Base-by-base conservation (phyloP, 2,797 vertebrate species). In the Podarcis lilfordi region DNA sequence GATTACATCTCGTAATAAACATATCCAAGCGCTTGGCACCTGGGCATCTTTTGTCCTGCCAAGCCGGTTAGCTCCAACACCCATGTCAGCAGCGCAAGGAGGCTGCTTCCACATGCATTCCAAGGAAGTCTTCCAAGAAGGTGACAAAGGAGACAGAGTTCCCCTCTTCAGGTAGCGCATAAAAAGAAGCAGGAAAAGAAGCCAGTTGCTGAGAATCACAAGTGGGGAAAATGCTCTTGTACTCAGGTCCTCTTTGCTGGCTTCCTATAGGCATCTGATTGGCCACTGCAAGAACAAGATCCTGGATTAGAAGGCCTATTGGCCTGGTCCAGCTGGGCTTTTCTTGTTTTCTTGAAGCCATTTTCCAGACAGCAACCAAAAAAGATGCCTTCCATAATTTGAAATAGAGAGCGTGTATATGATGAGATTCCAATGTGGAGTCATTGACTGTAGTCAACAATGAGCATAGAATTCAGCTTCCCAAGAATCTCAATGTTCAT, bases 41-140 rank as follows among this genome's bases (percentile, higher is more conserved):
- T 76, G 69, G 27, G 59, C 84, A 45, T 84, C 80, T 68, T 88
- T 32, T 91, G 87, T 86, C 23, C 75, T 89, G 80, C 84, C 87
- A 85, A 90, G 35, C 55, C 32, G 21, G 80, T 88, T 64, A 32
- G 76, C 43, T 76, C 81, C 37, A 43, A 32, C n/a, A n/a, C 40
- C 8, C 55, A 35, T 35, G 45, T 83, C 40, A 75, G 23, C 10
- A 45, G 45, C 25, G 29, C 59, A 69, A 15, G 43, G 32, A 35
- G n/a, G 37, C 40, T 35, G 55, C 25, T 59, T 69, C 19, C 69
- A 69, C 35, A 43, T 40, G 3, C 1, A 0, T 84, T 55, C 85
- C 84, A 15, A 81, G 78, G 37, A 72, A 86, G 55, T 29, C 32
- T 55, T 80, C 77, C 88, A 74, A 80, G 37, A 50, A 45, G 23